Evolutionary conservation across 1,140 invertebrate species (phyloP), one percentile per base, ranked within the genome.

Genomic region (Pseudomyrmex dendroicus): DNA sequence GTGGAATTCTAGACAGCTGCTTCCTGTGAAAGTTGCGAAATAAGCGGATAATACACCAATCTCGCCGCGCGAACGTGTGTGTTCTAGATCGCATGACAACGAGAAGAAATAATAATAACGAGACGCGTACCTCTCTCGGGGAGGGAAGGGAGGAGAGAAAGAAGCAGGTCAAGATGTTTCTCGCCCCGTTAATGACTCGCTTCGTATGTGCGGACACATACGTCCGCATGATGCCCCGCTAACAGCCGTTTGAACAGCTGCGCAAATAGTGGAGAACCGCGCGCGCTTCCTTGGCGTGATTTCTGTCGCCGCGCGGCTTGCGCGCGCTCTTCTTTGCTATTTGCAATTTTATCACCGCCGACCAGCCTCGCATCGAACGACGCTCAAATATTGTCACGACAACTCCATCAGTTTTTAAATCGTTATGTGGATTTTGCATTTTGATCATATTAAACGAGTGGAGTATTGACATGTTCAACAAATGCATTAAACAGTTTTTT

Each of bases 171-270:
- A 86, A 82, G 66, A 82, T 59, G 88, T 68, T 83, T 83, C 86
- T 72, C 50, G 61, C 9, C 57, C 59, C 54, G 85, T 89, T 86
- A 88, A 89, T 82, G 84, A 88, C 74, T 68, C 56, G 22, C n/a
- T 17, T 63, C 15, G 20, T 2, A 5, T 68, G 84, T 66, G 35
- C 44, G 35, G 10, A 44, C 12, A n/a, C 22, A 25, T 46, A 8
- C 17, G 46, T 9, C 20, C 5, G 20, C 66, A 46, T 68, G 46
- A 35, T 17, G 59, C 35, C 12, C 22, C 64, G 63, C 52, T 17
- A 84, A 25, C 66, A 89, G 87, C 66, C 89, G 87, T 91, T 92
- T 92, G 90, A 91, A 92, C 91, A 92, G 91, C 91, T 92, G 91
- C 88, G 91, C 89, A 92, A 92, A 92, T 91, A 92, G 80, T 74